These are phyloP conservation scores for Eonycteris spelaea DNA, from an alignment of 2,113 vertebrate genomes.

Conservation along the genomic window DNA sequence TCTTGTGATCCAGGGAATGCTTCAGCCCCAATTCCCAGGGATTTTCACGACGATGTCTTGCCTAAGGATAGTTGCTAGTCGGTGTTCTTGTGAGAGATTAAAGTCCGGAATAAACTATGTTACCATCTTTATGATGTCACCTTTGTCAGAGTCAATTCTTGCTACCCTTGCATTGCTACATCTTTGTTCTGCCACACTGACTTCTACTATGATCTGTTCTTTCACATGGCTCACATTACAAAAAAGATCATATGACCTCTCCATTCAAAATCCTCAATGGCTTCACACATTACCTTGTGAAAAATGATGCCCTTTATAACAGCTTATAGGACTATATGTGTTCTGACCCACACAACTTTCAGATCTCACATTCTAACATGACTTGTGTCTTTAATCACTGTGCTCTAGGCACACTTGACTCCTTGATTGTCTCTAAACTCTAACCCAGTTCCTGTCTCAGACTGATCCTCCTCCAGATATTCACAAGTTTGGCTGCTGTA, in stretches of 20 bases:
- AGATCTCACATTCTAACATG: background rate
- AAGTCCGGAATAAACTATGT: background rate
- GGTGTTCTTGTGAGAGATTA: background rate
- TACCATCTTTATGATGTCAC: background rate
- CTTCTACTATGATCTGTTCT: background rate
- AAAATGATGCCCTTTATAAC: background rate
- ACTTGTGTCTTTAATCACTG: background rate
- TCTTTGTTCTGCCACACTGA: background rate
- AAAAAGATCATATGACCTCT: background rate
- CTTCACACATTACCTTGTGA: background rate
- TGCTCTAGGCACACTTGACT: background rate
- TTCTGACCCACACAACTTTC: background rate
- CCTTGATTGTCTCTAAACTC: background rate
- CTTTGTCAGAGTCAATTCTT: background rate
- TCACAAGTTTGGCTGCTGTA: background rate
- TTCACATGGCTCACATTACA: background rate
- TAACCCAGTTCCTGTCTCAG: background rate
- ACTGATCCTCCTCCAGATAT: background rate
- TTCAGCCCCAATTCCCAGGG: background rate
- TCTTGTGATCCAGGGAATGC: background rate
- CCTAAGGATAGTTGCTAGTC: background rate
- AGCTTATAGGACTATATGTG: background rate
- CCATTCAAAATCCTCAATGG: background rate
- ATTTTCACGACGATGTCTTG: background rate
- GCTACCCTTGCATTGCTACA: background rate